phyloP scores from a whole-genome alignment of 2,113 vertebrate species.

The Campylomormyrus numenius region DNA sequence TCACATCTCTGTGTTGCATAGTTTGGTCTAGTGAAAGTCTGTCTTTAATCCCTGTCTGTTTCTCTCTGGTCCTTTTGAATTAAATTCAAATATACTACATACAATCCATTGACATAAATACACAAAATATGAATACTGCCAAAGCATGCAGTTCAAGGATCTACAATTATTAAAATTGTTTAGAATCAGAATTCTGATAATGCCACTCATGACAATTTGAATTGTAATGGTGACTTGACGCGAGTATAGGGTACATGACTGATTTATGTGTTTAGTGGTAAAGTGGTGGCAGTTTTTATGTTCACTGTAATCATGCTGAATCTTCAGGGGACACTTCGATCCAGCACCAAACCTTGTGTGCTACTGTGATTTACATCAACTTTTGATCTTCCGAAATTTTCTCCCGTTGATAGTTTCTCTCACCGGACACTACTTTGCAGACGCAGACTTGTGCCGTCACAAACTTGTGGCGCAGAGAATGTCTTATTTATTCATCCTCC shows the following conservation, averaged over 20 bases:
- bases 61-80: neutral
- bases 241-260: neutral
- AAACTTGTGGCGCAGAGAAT: slow-evolving; percentile 3
- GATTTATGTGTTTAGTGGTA: neutral
- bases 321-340: neutral
- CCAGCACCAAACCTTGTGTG: neutral
- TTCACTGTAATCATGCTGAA: neutral
- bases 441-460: neutral
- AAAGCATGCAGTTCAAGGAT: neutral
- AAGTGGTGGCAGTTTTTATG: neutral
- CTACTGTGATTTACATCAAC: neutral
- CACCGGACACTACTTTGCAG: neutral
- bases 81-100: neutral
- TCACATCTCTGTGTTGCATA: neutral
- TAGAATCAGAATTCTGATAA: neutral
- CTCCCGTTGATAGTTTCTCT: neutral
- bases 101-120: neutral
- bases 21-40: neutral
- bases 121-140: neutral
- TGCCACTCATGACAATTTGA: neutral
- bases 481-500: neutral
- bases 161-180: neutral
- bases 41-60: neutral
- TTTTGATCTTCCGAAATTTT: neutral
- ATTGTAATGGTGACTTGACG: neutral